Conservation (phyloP, 2,888 invertebrate species). For the Tyria jacobaeae region DNA sequence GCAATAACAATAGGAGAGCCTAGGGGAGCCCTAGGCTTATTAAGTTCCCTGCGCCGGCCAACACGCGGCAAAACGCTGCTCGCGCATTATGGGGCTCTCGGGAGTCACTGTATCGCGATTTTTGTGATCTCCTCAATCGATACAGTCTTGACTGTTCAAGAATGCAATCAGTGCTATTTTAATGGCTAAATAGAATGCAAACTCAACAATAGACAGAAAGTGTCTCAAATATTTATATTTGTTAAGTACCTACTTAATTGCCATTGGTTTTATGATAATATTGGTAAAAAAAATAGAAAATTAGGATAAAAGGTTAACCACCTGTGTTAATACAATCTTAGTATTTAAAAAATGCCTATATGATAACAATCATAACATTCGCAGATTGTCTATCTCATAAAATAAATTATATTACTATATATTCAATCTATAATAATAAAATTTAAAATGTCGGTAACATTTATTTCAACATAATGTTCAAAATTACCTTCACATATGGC, state of each 20-base stretch:
- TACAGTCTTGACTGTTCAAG: slow-evolving; percentile 10
- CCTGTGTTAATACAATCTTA: no score
- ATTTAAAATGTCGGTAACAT: slow-evolving; percentile 19
- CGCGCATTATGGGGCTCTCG: slow-evolving; percentile 33
- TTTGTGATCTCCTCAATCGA: slow-evolving; percentile 34
- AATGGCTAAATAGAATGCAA: background rate
- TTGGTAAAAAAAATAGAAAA: background rate
- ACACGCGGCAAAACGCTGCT: slow-evolving; percentile 10
- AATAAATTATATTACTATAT: slow-evolving; percentile 1
- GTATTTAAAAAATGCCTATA: no score
- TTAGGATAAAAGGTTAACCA: no score
- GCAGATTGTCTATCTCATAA: background rate
- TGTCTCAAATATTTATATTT: background rate
- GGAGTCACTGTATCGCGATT: slow-evolving; percentile 37
- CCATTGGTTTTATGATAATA: background rate
- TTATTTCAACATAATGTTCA: slow-evolving; percentile 12
- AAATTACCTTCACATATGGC: slow-evolving; percentile 5
- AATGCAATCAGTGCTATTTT: background rate
- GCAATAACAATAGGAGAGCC: slow-evolving; percentile 36
- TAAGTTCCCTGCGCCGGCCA: slow-evolving; percentile 36
- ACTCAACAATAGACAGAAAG: background rate
- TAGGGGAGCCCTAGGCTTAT: slow-evolving; percentile 44
- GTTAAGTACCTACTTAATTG: no score
- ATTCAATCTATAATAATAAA: slow-evolving; percentile 19
- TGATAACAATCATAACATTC: background rate